These are phyloP conservation scores for Gopherus flavomarginatus DNA, from an alignment of 2,113 vertebrate genomes.

Conservation along the genomic window DNA sequence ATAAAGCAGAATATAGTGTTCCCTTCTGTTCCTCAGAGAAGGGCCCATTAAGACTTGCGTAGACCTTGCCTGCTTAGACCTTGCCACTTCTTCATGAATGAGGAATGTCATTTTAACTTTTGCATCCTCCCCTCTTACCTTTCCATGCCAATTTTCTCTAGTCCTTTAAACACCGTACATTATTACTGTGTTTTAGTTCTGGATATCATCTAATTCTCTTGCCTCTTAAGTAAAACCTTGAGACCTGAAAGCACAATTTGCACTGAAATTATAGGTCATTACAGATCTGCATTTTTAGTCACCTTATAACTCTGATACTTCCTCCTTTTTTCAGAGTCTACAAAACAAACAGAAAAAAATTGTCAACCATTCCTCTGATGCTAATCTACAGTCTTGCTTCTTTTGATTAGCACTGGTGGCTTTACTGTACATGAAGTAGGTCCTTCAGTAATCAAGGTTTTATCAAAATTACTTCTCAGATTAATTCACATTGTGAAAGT, in stretches of 20 bases:
- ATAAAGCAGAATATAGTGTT: not conserved
- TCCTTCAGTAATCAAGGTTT: not conserved
- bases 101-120: not conserved
- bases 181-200: not conserved
- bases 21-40: not conserved
- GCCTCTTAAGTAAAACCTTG: not conserved
- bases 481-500: accelerated
- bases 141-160: not conserved
- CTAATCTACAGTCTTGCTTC: not conserved
- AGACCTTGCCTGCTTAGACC: no score
- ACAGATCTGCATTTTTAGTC: not conserved
- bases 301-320: not conserved
- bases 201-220: not conserved
- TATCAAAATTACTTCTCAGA: not conserved
- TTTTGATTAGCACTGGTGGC: not conserved
- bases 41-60: accelerated
- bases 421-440: not conserved
- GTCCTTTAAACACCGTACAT: accelerated
- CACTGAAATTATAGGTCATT: not conserved
- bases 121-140: not conserved
- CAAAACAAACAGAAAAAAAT: not conserved
- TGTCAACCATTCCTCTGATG: not conserved
- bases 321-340: not conserved
- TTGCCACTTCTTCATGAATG: not conserved
- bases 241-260: not conserved